Evolutionary conservation across 2,797 vertebrate species (phyloP), one percentile per base, ranked within the genome.

Genomic region (Sarcoramphus papa): DNA sequence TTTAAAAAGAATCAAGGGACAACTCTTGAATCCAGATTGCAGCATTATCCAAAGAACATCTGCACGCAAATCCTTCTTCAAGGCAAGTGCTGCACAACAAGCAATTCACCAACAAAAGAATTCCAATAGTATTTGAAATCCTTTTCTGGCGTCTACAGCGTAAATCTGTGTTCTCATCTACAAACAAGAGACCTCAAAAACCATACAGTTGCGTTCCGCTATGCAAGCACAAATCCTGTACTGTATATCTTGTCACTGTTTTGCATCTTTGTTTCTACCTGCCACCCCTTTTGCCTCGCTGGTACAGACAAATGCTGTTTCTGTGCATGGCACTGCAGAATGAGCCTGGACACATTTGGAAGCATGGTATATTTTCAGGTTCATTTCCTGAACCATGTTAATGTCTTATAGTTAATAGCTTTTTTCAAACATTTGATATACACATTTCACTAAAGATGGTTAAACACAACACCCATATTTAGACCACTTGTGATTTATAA

Each of bases 61-160:
- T 91, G 63, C 73, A 88, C 81, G 72, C 57, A 90, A 77, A 91
- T 85, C 69, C 72, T 92, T 88, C 63, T 72, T 85, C 87, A 89
- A 97, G 75, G 60, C 88, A 94, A 97, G 70, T 57, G 57, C 93
- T 85, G 68, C 60, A 77, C 15, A 35, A 86, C 57, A 80, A 93
- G 88, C 65, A 90, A 79, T 70, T 81, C 86, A 90, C 64, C 78
- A 93, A 63, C 75, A 89, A 81, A 92, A 93, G 91, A 80, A 90
- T 82, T 85, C 69, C 73, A 59, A 19, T 1, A 48, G 64, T 77
- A 78, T 90, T 83, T 88, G 37, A 91, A 92, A 93, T 93, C 85
- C 68, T 41, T 21, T 75, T 80, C 90, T 74, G 72, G 60, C 64
- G 78, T 64, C 50, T 48, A 0, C 50, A 75, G 68, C 14, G 75